These are phyloP conservation scores for Rhinella marina DNA, from an alignment of 2,797 vertebrate genomes.

Conservation along the genomic window DNA sequence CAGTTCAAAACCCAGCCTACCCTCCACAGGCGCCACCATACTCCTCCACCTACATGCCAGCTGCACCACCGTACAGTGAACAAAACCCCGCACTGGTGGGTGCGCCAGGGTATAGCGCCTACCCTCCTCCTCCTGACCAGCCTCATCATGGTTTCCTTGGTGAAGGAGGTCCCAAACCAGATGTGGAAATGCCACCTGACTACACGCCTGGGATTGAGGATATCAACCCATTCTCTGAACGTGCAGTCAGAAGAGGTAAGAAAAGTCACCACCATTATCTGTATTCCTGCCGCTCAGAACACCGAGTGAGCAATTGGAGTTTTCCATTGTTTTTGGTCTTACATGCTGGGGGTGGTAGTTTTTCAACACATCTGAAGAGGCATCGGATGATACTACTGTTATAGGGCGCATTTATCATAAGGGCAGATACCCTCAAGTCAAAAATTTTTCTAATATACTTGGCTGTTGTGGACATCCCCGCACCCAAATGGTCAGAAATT, in stretches of 20 bases:
- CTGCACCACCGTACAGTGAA: slow-evolving; percentile 39
- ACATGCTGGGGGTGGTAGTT: no score
- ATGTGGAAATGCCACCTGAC: slow-evolving; percentile 24
- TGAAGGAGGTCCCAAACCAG: background rate
- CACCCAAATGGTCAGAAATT: no score
- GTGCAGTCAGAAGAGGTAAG: slow-evolving; percentile 65
- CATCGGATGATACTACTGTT: no score
- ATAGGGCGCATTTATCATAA: no score
- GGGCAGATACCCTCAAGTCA: no score
- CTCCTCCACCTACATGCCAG: background rate
- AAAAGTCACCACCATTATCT: background rate
- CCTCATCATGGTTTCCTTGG: slow-evolving; percentile 9
- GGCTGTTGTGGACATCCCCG: no score
- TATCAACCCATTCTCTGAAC: slow-evolving; percentile 56
- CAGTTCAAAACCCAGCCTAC: slow-evolving; percentile 47
- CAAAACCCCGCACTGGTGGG: background rate
- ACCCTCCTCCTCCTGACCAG: slow-evolving; percentile 12
- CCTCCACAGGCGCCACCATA: background rate
- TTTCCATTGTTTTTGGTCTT: no score
- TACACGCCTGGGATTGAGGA: background rate
- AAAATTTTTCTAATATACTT: no score
- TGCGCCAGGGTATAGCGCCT: background rate
- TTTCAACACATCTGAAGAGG: no score
- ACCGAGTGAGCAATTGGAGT: background rate
- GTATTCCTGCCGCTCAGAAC: background rate